Evolutionary conservation across 2,888 invertebrate species (phyloP).

Genomic region (Thumatha senex): DNA sequence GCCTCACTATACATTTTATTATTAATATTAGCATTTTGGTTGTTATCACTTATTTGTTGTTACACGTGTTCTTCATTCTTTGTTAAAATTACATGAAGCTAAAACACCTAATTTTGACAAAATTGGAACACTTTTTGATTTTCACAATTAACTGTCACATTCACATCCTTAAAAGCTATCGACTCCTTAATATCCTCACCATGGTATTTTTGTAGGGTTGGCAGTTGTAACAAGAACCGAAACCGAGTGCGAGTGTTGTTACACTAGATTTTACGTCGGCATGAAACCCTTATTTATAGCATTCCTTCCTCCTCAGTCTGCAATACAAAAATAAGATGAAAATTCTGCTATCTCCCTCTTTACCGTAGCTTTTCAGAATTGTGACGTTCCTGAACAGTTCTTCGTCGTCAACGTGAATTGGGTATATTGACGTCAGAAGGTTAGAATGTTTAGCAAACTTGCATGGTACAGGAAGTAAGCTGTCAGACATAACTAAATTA

Average conservation of each 20-base stretch:
- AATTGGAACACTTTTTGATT: slow-evolving; percentile 9
- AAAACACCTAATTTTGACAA: too few species aligned
- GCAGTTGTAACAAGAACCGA: slow-evolving; percentile 79
- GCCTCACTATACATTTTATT: too few species aligned
- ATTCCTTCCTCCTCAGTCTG: slow-evolving; percentile 57
- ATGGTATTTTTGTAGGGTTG: slow-evolving; percentile 65
- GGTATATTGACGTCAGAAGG: slow-evolving; percentile 42
- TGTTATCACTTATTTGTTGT: too few species aligned
- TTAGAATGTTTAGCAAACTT: slow-evolving; percentile 49
- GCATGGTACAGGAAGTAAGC: slow-evolving; percentile 46
- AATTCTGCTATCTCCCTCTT: slow-evolving; percentile 64
- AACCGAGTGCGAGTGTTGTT: slow-evolving; percentile 82
- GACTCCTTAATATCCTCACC: slow-evolving; percentile 62
- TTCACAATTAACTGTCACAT: slow-evolving; percentile 33
- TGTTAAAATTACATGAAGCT: too few species aligned
- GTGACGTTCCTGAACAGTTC: slow-evolving; percentile 45
- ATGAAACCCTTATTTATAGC: slow-evolving; percentile 80
- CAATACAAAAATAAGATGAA: slow-evolving; percentile 81
- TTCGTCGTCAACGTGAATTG: slow-evolving; percentile 43
- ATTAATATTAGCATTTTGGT: too few species aligned
- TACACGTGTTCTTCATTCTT: too few species aligned
- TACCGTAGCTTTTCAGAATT: slow-evolving; percentile 43
- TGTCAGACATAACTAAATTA: slow-evolving; percentile 51
- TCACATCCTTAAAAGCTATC: slow-evolving; percentile 36
- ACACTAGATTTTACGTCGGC: slow-evolving; percentile 74